Evolutionary conservation across 2,797 vertebrate species (phyloP).

Genomic region (Balearica regulorum): DNA sequence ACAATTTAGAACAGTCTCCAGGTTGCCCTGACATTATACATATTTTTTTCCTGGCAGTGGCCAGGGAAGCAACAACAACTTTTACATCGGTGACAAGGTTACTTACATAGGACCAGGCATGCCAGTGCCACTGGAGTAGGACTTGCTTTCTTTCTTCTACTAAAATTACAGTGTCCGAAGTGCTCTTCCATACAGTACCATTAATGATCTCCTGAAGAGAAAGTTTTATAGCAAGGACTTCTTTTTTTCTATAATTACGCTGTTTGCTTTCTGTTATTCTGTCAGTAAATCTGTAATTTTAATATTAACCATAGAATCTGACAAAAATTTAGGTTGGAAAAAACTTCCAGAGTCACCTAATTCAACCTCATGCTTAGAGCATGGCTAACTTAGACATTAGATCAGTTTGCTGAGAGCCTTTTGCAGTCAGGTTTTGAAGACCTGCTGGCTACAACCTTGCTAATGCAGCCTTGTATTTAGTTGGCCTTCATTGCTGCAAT

Average conservation of each 20-base stretch:
- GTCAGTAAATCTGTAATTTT: not conserved
- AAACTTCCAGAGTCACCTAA: not conserved
- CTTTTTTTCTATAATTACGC: not conserved
- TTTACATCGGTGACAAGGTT: not conserved
- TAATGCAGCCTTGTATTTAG: not conserved
- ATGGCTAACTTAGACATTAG: not conserved
- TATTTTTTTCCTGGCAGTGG: not conserved
- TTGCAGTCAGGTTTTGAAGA: not conserved
- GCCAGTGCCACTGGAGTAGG: not conserved
- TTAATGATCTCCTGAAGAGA: not conserved
- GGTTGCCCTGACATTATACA: not conserved
- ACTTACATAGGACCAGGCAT: not conserved
- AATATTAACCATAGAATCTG: not conserved
- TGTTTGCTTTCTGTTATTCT: not conserved
- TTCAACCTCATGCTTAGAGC: not conserved
- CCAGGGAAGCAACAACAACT: not conserved
- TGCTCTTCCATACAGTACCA: not conserved
- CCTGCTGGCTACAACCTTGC: not conserved
- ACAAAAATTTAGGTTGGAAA: not conserved
- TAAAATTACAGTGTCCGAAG: not conserved
- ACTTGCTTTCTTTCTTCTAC: not conserved
- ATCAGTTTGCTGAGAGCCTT: not conserved
- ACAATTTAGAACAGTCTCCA: not conserved
- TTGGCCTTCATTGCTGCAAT: not conserved
- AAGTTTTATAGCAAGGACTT: not conserved